Evolutionary conservation across 2,113 vertebrate genomes (phyloP).

Genomic region (Muntiacus reevesi): DNA sequence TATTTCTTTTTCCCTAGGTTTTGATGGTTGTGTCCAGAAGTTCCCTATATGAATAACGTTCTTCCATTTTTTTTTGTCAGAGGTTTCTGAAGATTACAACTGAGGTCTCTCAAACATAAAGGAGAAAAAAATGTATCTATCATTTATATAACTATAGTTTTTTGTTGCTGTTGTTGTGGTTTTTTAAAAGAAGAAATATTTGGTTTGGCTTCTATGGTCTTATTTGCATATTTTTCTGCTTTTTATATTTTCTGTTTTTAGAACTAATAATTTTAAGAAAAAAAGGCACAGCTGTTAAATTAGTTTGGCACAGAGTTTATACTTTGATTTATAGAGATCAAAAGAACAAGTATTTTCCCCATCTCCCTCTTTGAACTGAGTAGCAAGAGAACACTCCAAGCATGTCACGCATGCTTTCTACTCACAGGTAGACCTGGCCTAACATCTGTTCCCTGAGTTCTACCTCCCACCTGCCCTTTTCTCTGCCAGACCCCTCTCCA

Average conservation of each 20-base stretch:
- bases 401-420: background rate
- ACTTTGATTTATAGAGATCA: conserved; percentile 72
- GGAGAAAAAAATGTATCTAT: background rate
- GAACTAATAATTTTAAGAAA: conserved; percentile 46
- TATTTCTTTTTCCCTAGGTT: background rate
- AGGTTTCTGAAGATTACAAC: background rate
- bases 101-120: background rate
- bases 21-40: background rate
- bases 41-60: background rate
- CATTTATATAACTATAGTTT: background rate
- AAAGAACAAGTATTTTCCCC: conserved; percentile 59
- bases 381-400: background rate
- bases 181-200: background rate
- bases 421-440: conserved; percentile 18
- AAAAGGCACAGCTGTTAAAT: conserved; percentile 56
- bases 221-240: conserved; percentile 24
- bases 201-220: background rate
- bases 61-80: background rate
- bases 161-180: background rate
- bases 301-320: conserved; percentile 53
- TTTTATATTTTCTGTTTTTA: conserved; percentile 35
- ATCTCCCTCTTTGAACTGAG: conserved; percentile 58
- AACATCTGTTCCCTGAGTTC: background rate
- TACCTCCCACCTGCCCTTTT: background rate
- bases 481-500: background rate